Evolutionary conservation across 2,113 vertebrate genomes (phyloP), one percentile per base, ranked within the genome.

Genomic region (Pteruthius melanotis): DNA sequence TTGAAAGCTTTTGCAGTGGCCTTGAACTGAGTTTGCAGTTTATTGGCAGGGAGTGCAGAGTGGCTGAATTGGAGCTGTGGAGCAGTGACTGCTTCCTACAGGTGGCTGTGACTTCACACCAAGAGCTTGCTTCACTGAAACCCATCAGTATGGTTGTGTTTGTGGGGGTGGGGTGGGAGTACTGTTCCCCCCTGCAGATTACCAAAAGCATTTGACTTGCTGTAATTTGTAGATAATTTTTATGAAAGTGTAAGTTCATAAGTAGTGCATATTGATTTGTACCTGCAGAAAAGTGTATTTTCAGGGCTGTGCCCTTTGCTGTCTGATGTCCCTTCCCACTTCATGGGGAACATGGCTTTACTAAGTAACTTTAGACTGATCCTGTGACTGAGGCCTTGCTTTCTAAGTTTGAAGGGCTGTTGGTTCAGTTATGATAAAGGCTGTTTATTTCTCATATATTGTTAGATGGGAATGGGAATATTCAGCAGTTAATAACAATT

Each of bases 1-100:
- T 90, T 96, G 95, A 92, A 97, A 93, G 63, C 47, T 88, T 72
- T 53, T 1, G 1, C 52, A 26, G 59, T 81, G 93, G 91, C 89
- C 87, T 89, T 95, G 83, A 60, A 23, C 70, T 0, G 8, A 71
- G 70, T 65, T 93, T 15, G 57, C 70, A 69, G 49, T 85, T 90
- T 53, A 31, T 52, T 87, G 78, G 49, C 57, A 56, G 77, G 49
- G 66, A 81, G 50, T 11, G 23, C 49, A 40, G 50, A n/a, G 30
- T 6, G 35, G 1, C 75, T 4, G 42, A 70, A 35, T 1, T 78
- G 78, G 69, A 84, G 82, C 26, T 75, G 18, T 13, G 47, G 33
- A 84, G 44, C 89, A 37, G 74, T 0, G 11, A 53, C 20, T 59
- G 19, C 59, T 91, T 92, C 42, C 65, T 69, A 9, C 61, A 57